Conservation (phyloP, 2,797 vertebrate species). For the Sebastes trivittatus region DNA sequence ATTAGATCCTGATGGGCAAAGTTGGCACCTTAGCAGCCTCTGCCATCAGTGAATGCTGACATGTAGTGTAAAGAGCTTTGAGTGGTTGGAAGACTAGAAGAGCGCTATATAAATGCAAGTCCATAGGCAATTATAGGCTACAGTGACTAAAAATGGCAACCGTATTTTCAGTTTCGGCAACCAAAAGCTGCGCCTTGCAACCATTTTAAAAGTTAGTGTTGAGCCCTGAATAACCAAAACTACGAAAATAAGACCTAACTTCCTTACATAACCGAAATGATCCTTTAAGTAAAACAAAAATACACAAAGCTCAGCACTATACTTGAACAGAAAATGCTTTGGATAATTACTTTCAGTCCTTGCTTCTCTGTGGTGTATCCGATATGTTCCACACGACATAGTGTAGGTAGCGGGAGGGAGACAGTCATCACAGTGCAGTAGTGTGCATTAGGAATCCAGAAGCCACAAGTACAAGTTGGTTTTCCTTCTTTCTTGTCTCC, state of each 20-base stretch:
- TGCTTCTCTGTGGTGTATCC: constrained; percentile 29
- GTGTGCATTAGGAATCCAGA: constrained; percentile 58
- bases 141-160: no score
- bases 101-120: no score
- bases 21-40: no score
- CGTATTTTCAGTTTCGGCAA: no score
- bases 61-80: no score
- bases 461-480: constrained; percentile 76
- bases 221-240: no score
- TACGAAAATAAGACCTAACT: background rate
- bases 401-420: constrained; percentile 47
- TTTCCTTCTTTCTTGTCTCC: constrained; percentile 57
- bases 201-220: no score
- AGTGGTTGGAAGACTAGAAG: no score
- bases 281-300: background rate
- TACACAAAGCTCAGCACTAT: background rate
- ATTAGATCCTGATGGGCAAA: no score
- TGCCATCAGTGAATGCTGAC: no score
- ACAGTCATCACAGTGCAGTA: constrained; percentile 44
- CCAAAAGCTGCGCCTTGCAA: no score
- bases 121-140: no score
- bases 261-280: background rate
- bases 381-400: constrained; percentile 42
- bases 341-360: constrained; percentile 33
- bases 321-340: background rate